Evolutionary conservation across 2,113 vertebrate species (phyloP), one percentile per base, ranked within the genome.

Genomic region (Centropus unirufus): DNA sequence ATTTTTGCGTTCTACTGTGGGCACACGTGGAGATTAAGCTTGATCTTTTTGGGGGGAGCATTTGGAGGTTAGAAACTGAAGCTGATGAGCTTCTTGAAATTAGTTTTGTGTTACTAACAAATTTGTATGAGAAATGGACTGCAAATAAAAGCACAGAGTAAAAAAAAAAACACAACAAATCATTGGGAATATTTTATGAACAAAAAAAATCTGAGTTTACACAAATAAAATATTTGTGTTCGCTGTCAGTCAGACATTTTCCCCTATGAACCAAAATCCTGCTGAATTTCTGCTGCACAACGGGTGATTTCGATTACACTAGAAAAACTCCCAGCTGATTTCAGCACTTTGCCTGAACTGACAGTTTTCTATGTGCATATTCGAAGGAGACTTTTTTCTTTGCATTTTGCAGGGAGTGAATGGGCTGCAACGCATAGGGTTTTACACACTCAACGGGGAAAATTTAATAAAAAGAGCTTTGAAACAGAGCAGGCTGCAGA

Each of bases 401-500:
- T 24, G 52, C 5, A 5, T 29, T 29, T 27, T 69, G 89, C 61
- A 74, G 40, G 57, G 42, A 75, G 36, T 4, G 5, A 46, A 86
- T 22, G 23, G 36, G 42, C 32, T 77, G 69, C 90, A 64, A 58
- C 39, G 26, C 4, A 0, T 18, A 14, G 36, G 75, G 64, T 85
- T 90, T 76, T 46, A 32, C 11, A 58, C 34, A 22, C 36, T 36
- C 42, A 27, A 34, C 16, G 14, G 32, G 66, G 49, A 24, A 83
- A 94, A 72, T 86, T 55, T 75, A 90, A 80, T 79, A 76, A 69
- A 62, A 16, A 51, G 24, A 89, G 69, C 89, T 93, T 61, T 80
- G 73, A 81, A 83, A 85, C 34, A 36, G 70, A 95, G 76, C 64
- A 72, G 42, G 85, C 77, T 74, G 86, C 85, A 72, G 72, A 63